Evolutionary conservation across 2,888 invertebrate genomes (phyloP), one percentile per base, ranked within the genome.

Genomic region (Athalia cordata): DNA sequence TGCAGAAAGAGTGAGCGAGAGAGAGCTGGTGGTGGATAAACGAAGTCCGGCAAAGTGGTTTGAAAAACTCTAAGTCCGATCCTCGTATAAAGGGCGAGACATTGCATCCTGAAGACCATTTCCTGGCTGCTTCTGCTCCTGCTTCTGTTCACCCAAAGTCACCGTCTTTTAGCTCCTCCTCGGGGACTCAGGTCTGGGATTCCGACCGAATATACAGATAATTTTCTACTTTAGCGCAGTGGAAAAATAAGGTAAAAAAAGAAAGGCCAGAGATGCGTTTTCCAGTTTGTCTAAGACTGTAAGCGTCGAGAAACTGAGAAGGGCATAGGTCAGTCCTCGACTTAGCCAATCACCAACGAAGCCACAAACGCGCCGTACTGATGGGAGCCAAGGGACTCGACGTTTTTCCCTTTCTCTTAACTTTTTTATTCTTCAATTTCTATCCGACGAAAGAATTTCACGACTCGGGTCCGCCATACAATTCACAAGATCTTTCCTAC

Each of bases 91-190:
- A 45, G 43, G 59, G 59, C 59, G 70, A 72, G 70, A 72, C 70
- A 47, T 57, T 59, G 57, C 70, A 57, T 72, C 70, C 45, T 72
- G 57, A 5, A 72, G 59, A 45, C 59, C 70, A 72, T 72, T 72
- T 72, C 70, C 70, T 57, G 70, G 70, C 45, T 59, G 45, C 6
- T 72, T 29, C 29, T 29, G 29, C 29, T 29, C 29, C 29, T 29
- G 29, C 29, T 29, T 29, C 29, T 29, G 29, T 29, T 29, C 29
- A 29, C 29, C 45, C 47, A 57, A 13, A 59, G 70, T 59, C 70
- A 72, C 59, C 55, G 68, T 68, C 68, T 55, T 11, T 43, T n/a
- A 57, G 29, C 6, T 57, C 9, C 11, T 68, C 68, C 59, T 47
- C 8, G 7, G 57, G 59, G 59, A 72, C 52, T 59, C 13, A 45